Base-by-base conservation (phyloP, 2,797 vertebrate species). In the Tadarida brasiliensis region DNA sequence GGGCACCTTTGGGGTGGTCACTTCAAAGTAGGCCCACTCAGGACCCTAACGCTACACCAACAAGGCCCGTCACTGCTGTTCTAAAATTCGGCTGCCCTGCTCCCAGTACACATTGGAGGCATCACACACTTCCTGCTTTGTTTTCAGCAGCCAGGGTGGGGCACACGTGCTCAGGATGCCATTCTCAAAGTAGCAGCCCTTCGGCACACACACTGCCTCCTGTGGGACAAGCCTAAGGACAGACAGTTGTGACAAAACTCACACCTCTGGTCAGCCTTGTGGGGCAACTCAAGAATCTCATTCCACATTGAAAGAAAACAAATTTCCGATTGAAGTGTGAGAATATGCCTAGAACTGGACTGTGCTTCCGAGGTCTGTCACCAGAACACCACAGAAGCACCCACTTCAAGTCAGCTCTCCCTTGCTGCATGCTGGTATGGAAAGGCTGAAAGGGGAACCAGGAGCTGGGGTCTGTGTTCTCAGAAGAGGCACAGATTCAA, bases 271-370 rank as follows among this genome's bases (percentile, higher is more conserved):
- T 7, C 30, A 49, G 59, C 35, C 73, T 22, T 30, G 47, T 33
- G 63, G 51, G 85, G 85, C 63, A 61, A 35, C 71, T 30, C 16
- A 44, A 33, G 33, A 49, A 28, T 28, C 81, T 93, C 76, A 30
- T 74, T 86, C 71, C 19, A 28, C 26, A 44, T 2, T 10, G 30
- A 73, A 82, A 56, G 44, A 61, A 74, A 65, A 78, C 0, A 11
- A 16, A 92, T 73, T 87, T 80, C 88, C 57, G 83, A 51, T 44
- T 5, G 7, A 11, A 76, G 61, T 39, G 71, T 73, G 93, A 96
- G 16, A 51, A 54, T 0, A 1, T 35, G 35, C 51, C 73, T 11
- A 33, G 44, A 68, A 39, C 57, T 57, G 51, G 59, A 20, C 77
- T 22, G 10, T 11, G 47, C 39, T 78, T 11, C 5, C 5, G 4